Conservation (phyloP, 2,113 vertebrate species). For the Lathamus discolor region DNA sequence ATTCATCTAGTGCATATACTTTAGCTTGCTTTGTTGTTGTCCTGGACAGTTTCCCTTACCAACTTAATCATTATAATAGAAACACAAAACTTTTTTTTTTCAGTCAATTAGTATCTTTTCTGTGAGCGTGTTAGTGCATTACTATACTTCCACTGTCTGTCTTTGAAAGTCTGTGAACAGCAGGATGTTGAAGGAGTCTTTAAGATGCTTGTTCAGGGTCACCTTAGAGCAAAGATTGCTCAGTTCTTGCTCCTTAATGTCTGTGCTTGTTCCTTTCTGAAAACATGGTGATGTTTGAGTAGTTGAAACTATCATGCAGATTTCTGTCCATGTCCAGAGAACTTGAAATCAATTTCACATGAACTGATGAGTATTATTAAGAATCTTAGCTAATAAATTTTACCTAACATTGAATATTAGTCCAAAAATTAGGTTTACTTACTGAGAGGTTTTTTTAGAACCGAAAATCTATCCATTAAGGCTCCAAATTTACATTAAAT, state of each 20-base stretch:
- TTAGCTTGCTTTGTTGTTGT: neutral
- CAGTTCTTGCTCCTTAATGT: neutral
- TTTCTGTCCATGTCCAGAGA: neutral
- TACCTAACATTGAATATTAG: neutral
- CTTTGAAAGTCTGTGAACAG: neutral
- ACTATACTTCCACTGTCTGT: neutral
- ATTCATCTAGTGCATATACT: accelerated
- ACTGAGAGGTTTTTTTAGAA: neutral
- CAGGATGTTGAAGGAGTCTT: too few species aligned
- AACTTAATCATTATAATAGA: neutral
- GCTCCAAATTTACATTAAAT: neutral
- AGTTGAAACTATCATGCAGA: neutral
- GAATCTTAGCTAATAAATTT: neutral
- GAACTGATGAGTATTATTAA: neutral
- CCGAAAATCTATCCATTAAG: neutral
- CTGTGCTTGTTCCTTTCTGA: neutral
- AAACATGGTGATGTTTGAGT: neutral
- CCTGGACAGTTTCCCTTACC: neutral
- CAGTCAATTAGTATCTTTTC: neutral
- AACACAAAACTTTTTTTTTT: neutral
- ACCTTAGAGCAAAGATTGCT: neutral
- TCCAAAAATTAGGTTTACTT: neutral
- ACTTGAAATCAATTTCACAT: neutral
- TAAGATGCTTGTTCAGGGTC: neutral
- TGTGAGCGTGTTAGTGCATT: neutral